A percentile compares a stretch with the other conserved stretches of the same genome.
Evolutionary conservation across 2,113 vertebrate species (phyloP).

Genomic region (Thymallus thymallus): DNA sequence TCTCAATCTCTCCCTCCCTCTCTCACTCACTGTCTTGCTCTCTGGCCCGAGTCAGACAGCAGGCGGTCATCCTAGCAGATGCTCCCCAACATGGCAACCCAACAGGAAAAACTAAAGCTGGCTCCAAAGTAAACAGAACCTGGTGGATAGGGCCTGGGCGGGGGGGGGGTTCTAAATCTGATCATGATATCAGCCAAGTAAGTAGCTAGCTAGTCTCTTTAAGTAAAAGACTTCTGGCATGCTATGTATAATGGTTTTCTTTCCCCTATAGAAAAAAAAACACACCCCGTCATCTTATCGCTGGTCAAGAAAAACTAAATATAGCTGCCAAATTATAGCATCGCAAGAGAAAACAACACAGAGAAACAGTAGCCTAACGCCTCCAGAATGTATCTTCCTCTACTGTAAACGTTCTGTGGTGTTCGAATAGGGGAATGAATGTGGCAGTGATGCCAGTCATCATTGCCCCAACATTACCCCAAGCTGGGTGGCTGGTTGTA

Average conservation of each 20-base stretch:
- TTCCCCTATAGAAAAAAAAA: too few relatives aligned
- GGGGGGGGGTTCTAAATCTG: neutral
- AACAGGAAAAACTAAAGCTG: conserved; percentile 50
- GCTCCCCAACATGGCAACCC: conserved; percentile 51
- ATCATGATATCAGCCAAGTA: too few relatives aligned
- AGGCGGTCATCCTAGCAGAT: conserved; percentile 66
- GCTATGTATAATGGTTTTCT: too few relatives aligned
- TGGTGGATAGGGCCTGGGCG: conserved; percentile 29
- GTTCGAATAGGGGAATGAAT: neutral
- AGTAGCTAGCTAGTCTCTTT: too few relatives aligned
- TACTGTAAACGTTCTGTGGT: neutral
- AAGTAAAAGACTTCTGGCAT: too few relatives aligned
- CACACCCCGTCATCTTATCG: too few relatives aligned
- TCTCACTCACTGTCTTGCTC: too few relatives aligned
- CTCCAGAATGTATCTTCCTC: neutral
- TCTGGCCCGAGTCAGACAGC: conserved; percentile 25
- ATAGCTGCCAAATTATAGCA: too few relatives aligned
- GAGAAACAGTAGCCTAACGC: too few relatives aligned
- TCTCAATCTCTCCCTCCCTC: neutral
- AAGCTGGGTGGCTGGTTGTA: too few relatives aligned
- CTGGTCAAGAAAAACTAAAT: too few relatives aligned
- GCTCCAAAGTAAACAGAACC: conserved; percentile 62
- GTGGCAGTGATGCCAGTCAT: neutral
- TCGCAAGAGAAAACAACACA: too few relatives aligned
- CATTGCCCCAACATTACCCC: neutral